Evolutionary conservation across 2,797 vertebrate genomes (phyloP).

Genomic region (Mus minutoides): DNA sequence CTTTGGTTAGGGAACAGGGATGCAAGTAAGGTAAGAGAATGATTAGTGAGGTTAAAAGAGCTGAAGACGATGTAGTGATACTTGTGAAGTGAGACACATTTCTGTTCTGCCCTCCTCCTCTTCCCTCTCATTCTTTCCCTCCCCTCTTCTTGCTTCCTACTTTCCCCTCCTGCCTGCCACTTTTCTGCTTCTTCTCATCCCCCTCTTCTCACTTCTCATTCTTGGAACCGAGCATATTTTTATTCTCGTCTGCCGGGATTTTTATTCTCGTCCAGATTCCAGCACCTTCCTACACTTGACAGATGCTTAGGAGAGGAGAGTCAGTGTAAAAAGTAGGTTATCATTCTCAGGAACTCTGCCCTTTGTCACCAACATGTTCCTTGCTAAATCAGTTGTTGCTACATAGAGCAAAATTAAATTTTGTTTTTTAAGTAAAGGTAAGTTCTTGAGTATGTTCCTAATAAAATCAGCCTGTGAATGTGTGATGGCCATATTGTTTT

Average conservation of each 20-base stretch:
- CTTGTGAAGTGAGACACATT: conserved; percentile 53
- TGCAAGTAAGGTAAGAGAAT: not conserved
- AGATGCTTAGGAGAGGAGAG: conserved; percentile 79
- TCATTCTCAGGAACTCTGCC: conserved; percentile 74
- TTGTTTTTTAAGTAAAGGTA: conserved; percentile 61
- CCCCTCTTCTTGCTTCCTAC: not conserved
- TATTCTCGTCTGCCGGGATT: conserved; percentile 73
- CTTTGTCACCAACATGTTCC: conserved; percentile 77
- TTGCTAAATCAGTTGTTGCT: conserved; percentile 73
- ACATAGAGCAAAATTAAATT: conserved; percentile 68
- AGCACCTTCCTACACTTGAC: conserved; percentile 81
- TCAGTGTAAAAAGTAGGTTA: conserved; percentile 77
- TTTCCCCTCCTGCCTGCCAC: not conserved
- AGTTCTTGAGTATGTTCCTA: conserved; percentile 57
- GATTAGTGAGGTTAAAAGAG: conserved; percentile 33
- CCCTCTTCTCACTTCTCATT: conserved; percentile 35
- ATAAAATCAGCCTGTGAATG: conserved; percentile 25
- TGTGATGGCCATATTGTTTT: conserved; percentile 1
- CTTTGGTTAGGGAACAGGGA: not conserved
- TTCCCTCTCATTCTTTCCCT: not conserved
- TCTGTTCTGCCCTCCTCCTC: conserved; percentile 43
- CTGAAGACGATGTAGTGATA: not conserved
- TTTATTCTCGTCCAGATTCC: conserved; percentile 75
- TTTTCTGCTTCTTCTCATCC: not conserved
- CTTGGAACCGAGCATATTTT: conserved; percentile 74